Base-by-base conservation (phyloP, 2,888 invertebrate genomes). In the Pogonocherus hispidulus region DNA sequence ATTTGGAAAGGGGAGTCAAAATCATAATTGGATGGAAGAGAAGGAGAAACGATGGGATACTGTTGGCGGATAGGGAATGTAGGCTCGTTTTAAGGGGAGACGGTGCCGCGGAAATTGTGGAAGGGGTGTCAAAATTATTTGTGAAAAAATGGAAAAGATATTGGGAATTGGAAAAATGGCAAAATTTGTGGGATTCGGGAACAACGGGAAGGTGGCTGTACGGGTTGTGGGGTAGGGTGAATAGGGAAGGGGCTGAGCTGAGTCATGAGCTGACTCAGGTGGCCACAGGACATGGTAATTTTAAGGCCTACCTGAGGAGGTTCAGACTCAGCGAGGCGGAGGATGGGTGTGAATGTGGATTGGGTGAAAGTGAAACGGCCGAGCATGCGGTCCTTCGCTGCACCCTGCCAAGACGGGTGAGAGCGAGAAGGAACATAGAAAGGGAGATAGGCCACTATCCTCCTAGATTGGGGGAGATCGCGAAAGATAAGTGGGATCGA, bases 221-320 rank as follows among this genome's bases (percentile, higher is more conserved):
- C 16, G 19, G 11, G 16, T 47, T 47, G 19, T 47, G 47, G 47
- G 2, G 4, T 5, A 9, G 11, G n/a, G 60, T 22, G 4, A 20
- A 60, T 44, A 27, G 47, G 23, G 8, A 47, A 18, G 32, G 35
- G 5, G 3, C 16, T 3, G 16, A 54, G 16, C 2, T 27, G 16
- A 54, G 35, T 35, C 27, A 22, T 14, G 54, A 54, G 20, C 22
- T 54, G 3, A 47, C 60, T 11, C 60, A 47, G 47, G 11, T 47
- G 5, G 23, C 32, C n/a, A 60, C 60, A 3, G 60, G 47, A 3
- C 60, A 60, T 20, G 60, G 60, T 9, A 47, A 46, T 20, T 46
- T 46, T n/a, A 14, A 14, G 32, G 46, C 60, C n/a, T 60, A 60
- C 47, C 22, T 60, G 19, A 60, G 20, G 11, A 44, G 60, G 27